Conservation (phyloP, 2,113 vertebrate genomes). For the Scopus umbretta region DNA sequence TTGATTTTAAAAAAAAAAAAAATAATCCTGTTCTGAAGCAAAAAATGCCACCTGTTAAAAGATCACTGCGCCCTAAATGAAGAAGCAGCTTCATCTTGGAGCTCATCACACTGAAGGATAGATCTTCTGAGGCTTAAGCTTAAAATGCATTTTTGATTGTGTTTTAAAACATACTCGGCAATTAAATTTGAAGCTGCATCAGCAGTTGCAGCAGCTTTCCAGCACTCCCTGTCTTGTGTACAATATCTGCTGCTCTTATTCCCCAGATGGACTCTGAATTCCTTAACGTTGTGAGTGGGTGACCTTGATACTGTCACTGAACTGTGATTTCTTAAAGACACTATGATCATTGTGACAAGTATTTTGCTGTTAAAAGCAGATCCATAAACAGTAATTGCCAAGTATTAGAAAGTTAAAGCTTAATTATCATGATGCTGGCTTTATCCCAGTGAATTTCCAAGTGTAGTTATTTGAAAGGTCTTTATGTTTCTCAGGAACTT, state of each 20-base stretch:
- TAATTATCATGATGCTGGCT: not conserved
- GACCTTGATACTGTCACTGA: not conserved
- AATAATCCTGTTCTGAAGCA: not conserved
- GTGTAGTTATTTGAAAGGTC: not conserved
- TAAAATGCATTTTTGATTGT: rapidly evolving
- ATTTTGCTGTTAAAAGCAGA: not conserved
- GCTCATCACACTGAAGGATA: not conserved
- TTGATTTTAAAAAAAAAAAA: not conserved
- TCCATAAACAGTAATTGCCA: not conserved
- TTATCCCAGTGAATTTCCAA: not conserved
- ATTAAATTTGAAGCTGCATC: not conserved
- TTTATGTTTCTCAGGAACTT: not conserved
- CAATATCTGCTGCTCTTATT: rapidly evolving
- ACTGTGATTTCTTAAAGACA: not conserved
- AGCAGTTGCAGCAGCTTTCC: not conserved
- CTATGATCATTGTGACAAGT: not conserved
- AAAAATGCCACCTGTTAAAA: not conserved
- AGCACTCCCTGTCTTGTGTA: not conserved
- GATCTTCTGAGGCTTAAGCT: not conserved
- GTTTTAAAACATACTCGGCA: not conserved
- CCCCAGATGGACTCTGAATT: not conserved
- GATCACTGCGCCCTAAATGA: not conserved
- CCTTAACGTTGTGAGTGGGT: not conserved
- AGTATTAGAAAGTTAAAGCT: not conserved
- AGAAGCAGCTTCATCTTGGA: not conserved